phyloP scores from a whole-genome alignment of 2,797 vertebrate species.

The Octomys mimax region DNA sequence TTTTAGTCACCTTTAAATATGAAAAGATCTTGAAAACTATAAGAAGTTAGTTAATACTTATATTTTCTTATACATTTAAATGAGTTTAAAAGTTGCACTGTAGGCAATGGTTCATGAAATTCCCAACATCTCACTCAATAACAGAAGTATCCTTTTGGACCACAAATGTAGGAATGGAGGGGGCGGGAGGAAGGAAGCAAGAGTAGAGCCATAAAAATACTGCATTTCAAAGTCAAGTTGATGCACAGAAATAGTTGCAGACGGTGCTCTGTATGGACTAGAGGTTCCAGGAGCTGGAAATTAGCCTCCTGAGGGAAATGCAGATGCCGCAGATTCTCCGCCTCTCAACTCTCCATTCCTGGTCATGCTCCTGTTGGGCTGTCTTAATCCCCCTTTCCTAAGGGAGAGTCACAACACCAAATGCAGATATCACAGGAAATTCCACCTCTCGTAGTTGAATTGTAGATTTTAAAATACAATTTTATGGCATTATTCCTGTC shows the following conservation, averaged over 20 bases:
- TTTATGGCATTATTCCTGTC: not conserved
- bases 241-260: not conserved
- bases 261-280: not conserved
- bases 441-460: not conserved
- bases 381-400: not conserved
- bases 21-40: not conserved
- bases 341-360: not conserved
- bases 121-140: not conserved
- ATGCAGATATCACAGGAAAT: not conserved
- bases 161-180: not conserved
- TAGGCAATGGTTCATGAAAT: not conserved
- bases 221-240: not conserved
- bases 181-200: not conserved
- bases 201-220: not conserved
- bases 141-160: not conserved
- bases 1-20: not conserved
- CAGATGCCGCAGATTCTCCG: not conserved
- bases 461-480: not conserved
- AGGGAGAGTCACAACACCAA: not conserved
- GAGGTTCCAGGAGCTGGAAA: not conserved
- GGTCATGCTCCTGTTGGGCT: not conserved
- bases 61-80: not conserved
- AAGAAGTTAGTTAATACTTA: not conserved
- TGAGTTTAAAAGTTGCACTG: not conserved
- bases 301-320: not conserved